Evolutionary conservation across 2,113 vertebrate genomes (phyloP).

Genomic region (Aviceda subcristata): DNA sequence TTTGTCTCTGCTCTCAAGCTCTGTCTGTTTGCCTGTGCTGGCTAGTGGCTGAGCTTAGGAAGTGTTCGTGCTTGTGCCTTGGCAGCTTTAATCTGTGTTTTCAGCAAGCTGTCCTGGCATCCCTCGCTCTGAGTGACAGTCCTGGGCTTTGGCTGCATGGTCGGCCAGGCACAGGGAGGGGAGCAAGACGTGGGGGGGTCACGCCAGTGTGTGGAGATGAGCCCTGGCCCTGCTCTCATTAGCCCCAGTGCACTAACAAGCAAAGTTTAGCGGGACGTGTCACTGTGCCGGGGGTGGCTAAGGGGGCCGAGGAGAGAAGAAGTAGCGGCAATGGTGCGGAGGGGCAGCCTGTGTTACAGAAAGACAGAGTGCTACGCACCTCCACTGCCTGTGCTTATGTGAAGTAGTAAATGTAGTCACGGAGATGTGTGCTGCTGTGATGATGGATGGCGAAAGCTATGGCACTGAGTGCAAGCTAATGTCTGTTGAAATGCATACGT

Average conservation of each 20-base stretch:
- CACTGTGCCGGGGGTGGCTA: accelerated
- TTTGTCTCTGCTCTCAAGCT: background rate
- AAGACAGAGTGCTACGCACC: accelerated
- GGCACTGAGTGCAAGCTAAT: accelerated
- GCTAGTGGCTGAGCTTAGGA: background rate
- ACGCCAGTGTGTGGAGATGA: accelerated
- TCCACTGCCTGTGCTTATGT: accelerated
- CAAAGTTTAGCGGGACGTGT: accelerated
- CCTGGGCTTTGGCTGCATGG: background rate
- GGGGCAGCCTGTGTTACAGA: accelerated
- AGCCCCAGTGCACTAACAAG: accelerated
- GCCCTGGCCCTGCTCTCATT: no score
- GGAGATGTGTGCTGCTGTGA: accelerated
- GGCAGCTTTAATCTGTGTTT: accelerated
- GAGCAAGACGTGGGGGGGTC: accelerated
- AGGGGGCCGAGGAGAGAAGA: background rate
- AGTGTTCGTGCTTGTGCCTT: accelerated
- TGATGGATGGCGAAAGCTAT: accelerated
- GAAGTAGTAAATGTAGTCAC: accelerated
- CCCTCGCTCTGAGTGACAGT: accelerated
- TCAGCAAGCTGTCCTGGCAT: background rate
- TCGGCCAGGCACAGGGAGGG: background rate
- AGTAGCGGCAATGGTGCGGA: accelerated
- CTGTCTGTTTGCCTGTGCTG: accelerated
- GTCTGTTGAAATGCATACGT: accelerated